Evolutionary conservation across 35 echinoderm and acorn worm species (phyloP), one percentile per base, ranked within the genome.

Genomic region (Ophiothrix spiculata): DNA sequence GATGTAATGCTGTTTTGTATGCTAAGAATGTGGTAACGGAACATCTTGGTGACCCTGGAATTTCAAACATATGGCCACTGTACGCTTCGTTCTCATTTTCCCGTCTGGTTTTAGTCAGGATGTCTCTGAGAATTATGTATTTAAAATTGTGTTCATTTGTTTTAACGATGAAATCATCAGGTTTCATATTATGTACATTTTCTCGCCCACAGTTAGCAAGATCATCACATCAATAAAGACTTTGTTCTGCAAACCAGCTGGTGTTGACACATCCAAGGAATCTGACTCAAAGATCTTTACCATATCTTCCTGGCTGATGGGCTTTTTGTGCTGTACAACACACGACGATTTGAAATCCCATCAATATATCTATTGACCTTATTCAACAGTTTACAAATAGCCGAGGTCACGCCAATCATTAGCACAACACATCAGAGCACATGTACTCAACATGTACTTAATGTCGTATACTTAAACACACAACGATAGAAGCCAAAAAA

Each of bases 191-290:
- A 37, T 79, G 64, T 19, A 87, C 33, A 60, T 80, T 92, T 87
- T 82, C 90, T 1, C 39, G 38, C 10, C 90, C 85, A 56, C 82
- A 39, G 28, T 77, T 23, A 0, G 25, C 54, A 36, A 92, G 82
- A 78, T 92, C 78, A 87, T 92, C 15, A 92, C 29, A 42, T 92
- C 90, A 3, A 87, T 63, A 32, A 88, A 92, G 16, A 88, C 79
- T 40, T 91, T 92, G 85, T 87, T 87, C 79, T 92, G 84, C 2
- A 92, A 79, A 45, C 84, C 78, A 4, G 40, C 1, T 36, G 85
- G 34, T 29, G 77, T 81, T 41, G 38, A 56, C 16, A 79, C 40
- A 29, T 92, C 41, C 4, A 82, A 0, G 0, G 13, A 34, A 32
- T 83, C 46, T 36, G 39, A 83, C 12, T 38, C 39, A 17, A 76